Percentiles rank a stretch among this genome's conserved stretches.
These are phyloP conservation scores for Papilio dardanus DNA, from an alignment of 1,140 invertebrate genomes.

Conservation along the genomic window DNA sequence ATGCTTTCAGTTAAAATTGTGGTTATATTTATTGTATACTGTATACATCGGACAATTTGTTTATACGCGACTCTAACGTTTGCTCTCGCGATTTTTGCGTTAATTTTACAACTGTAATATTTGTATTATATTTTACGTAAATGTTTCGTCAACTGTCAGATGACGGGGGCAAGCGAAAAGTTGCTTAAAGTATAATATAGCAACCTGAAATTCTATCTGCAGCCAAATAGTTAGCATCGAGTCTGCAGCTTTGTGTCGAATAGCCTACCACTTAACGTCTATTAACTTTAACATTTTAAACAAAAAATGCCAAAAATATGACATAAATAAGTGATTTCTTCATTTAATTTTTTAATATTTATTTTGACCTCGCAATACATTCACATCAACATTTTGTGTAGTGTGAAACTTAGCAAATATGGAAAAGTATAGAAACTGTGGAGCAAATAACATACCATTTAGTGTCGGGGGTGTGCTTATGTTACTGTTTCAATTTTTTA, in stretches of 20 bases:
- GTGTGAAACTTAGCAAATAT: conserved; percentile 21
- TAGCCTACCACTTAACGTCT: no score
- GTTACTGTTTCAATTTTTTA: neutral
- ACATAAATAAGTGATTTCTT: no score
- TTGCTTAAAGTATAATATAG: no score
- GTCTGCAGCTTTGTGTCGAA: no score
- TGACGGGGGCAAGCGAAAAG: neutral
- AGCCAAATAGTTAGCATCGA: no score
- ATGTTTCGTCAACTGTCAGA: neutral
- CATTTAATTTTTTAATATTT: no score
- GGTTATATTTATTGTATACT: conserved; percentile 10
- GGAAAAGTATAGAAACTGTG: conserved; percentile 6
- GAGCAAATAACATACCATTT: conserved; percentile 12
- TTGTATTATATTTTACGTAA: neutral
- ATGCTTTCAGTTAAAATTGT: conserved; percentile 52
- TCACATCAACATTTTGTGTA: conserved; percentile 4
- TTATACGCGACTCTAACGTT: neutral
- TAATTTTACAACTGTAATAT: conserved; percentile 17
- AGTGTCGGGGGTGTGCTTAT: neutral
- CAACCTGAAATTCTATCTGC: no score
- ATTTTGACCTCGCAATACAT: conserved; percentile 13
- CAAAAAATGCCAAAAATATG: no score
- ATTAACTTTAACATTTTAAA: no score
- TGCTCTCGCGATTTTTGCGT: conserved; percentile 1
- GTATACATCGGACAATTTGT: neutral